A percentile compares a stretch with the other conserved stretches of the same genome.
These are phyloP conservation scores for Scomber japonicus DNA, from an alignment of 2,113 vertebrate species.

Conservation along the genomic window DNA sequence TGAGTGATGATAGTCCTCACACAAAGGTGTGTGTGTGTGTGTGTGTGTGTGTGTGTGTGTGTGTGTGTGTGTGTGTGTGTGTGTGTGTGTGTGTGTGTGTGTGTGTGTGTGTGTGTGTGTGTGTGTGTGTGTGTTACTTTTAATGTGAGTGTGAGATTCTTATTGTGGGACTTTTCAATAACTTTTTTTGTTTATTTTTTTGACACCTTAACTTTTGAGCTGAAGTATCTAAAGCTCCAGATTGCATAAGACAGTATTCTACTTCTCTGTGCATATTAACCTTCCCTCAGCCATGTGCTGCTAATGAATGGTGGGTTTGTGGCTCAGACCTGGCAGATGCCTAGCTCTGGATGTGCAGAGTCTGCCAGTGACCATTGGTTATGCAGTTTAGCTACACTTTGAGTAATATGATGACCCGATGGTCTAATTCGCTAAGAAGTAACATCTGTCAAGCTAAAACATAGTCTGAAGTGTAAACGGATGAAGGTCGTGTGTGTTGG, in stretches of 20 bases:
- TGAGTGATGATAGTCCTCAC: too few relatives aligned
- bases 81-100: too few relatives aligned
- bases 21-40: too few relatives aligned
- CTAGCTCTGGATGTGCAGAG: conserved; percentile 55
- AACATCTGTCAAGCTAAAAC: conserved; percentile 59
- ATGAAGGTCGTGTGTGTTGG: conserved; percentile 50
- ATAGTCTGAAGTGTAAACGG: conserved; percentile 58
- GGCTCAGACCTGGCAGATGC: conserved; percentile 53
- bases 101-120: too few relatives aligned
- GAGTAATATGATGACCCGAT: conserved; percentile 48
- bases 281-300: conserved; percentile 14
- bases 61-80: too few relatives aligned
- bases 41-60: too few relatives aligned
- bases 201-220: conserved; percentile 6
- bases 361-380: conserved; percentile 56
- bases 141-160: neutral
- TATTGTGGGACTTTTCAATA: neutral
- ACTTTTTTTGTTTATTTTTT: neutral
- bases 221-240: neutral
- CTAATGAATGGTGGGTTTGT: conserved; percentile 68
- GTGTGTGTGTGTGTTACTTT: too few relatives aligned
- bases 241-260: conserved; percentile 18
- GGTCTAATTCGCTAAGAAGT: conserved; percentile 33
- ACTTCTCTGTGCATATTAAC: conserved; percentile 10
- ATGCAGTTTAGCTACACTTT: conserved; percentile 22